Conservation (phyloP, 30 jellyfish, hydroid and myxozoan genomes). For the Rhopilema esculentum region DNA sequence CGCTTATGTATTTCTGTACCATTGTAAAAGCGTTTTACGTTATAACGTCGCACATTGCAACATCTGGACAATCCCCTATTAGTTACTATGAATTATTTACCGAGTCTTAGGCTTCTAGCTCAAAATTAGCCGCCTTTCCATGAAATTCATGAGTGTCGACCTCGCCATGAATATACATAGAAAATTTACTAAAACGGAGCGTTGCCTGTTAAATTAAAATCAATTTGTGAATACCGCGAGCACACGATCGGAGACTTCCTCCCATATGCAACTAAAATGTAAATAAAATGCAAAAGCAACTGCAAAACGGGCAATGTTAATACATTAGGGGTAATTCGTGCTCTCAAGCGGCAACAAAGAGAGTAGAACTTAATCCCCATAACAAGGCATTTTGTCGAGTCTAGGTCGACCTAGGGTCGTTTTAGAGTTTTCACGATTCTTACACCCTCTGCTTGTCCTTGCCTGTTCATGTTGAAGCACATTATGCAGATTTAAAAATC, state of each 20-base stretch:
- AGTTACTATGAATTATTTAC: constrained; percentile 58
- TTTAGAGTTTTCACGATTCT: background rate
- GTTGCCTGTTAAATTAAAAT: background rate
- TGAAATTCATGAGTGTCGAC: constrained; percentile 26
- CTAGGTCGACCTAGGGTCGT: background rate
- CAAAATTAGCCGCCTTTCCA: constrained; percentile 57
- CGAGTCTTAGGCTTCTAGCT: constrained; percentile 48
- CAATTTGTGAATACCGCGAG: too few relatives aligned
- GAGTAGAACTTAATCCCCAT: background rate
- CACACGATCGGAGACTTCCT: background rate
- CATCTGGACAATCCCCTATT: constrained; percentile 77
- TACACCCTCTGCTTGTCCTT: background rate
- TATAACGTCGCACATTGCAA: constrained; percentile 62
- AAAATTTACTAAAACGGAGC: background rate
- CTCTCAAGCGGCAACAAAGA: background rate
- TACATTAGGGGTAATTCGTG: background rate
- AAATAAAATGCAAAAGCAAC: too few relatives aligned
- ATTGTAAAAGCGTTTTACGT: constrained; percentile 72
- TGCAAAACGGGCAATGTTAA: too few relatives aligned
- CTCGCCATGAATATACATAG: background rate
- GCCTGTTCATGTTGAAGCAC: background rate
- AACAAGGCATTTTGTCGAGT: background rate
- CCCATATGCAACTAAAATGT: too few relatives aligned
- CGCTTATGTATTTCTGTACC: constrained; percentile 84
- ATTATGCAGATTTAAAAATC: too few relatives aligned